Percentiles rank a stretch among this genome's conserved stretches.
phyloP scores from a whole-genome alignment of 1,140 invertebrate species.

The Drosophila hydei region DNA sequence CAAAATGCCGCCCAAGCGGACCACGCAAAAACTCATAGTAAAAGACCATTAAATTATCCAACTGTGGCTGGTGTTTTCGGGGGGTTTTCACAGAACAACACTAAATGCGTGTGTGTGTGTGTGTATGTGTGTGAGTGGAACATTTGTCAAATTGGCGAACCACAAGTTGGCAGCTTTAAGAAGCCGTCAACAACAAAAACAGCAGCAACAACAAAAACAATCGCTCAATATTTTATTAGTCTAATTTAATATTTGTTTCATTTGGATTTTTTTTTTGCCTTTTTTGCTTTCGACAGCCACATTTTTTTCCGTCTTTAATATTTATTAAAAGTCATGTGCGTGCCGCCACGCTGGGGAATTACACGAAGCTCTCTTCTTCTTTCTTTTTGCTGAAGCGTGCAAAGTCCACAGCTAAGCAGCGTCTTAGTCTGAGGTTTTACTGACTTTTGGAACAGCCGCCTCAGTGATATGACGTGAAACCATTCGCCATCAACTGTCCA shows the following conservation, averaged over 20 bases:
- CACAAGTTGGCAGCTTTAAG: slow-evolving; percentile 47
- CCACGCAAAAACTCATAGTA: slow-evolving; percentile 69
- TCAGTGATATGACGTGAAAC: slow-evolving; percentile 7
- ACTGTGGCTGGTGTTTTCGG: neutral
- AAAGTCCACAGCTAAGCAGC: slow-evolving; percentile 44
- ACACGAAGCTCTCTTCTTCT: slow-evolving; percentile 8
- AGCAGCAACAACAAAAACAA: slow-evolving; percentile 54
- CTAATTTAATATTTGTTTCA: slow-evolving; percentile 71
- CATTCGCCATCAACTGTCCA: slow-evolving; percentile 8
- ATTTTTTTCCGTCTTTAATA: slow-evolving; percentile 73
- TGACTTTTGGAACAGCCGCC: slow-evolving; percentile 16
- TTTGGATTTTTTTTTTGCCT: neutral
- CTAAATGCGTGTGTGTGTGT: slow-evolving; percentile 53
- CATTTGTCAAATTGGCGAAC: slow-evolving; percentile 75
- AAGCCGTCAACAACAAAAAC: slow-evolving; percentile 23
- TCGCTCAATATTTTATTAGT: slow-evolving; percentile 78
- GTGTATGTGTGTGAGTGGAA: slow-evolving; percentile 40
- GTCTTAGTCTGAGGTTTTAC: slow-evolving; percentile 33
- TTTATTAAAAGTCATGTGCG: slow-evolving; percentile 81
- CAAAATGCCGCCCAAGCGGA: slow-evolving; percentile 38
- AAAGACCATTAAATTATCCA: slow-evolving; percentile 72
- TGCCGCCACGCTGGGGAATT: slow-evolving; percentile 68
- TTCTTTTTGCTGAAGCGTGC: slow-evolving; percentile 31
- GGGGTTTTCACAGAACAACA: slow-evolving; percentile 48
- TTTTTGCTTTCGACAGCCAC: slow-evolving; percentile 5